Conservation (phyloP, 2,113 vertebrate species). For the Dipodomys stephensi region DNA sequence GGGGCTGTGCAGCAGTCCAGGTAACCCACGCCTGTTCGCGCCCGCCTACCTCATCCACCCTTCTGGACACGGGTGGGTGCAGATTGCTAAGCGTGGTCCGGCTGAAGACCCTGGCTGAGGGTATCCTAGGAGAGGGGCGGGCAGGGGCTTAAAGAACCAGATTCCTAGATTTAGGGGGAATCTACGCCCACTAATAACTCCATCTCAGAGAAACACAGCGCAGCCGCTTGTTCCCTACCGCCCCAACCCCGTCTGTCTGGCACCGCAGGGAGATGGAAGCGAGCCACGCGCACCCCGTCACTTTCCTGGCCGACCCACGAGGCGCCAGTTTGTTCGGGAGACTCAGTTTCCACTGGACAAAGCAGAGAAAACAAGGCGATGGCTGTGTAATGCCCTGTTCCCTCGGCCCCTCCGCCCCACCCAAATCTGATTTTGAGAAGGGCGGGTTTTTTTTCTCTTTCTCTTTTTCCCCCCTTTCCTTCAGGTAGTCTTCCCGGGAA, state of each 20-base stretch:
- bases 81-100: not conserved
- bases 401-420: not conserved
- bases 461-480: no score
- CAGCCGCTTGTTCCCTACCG: not conserved
- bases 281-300: conserved; percentile 28
- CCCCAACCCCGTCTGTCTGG: conserved; percentile 17
- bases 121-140: no score
- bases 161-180: not conserved
- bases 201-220: not conserved
- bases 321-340: conserved; percentile 65
- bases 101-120: conserved; percentile 16
- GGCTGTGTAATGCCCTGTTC: conserved; percentile 25
- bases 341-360: conserved; percentile 69
- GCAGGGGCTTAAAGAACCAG: conserved; percentile 4
- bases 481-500: conserved; percentile 77
- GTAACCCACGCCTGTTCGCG: not conserved
- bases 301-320: conserved; percentile 52
- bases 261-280: conserved; percentile 50
- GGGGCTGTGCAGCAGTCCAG: not conserved
- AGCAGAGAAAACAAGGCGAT: not conserved
- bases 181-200: not conserved
- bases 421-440: conserved; percentile 37
- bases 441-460: not conserved
- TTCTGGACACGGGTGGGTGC: not conserved
- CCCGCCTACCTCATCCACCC: conserved; percentile 22